Conservation (phyloP, 2,113 vertebrate species). For the Puntigrus tetrazona region DNA sequence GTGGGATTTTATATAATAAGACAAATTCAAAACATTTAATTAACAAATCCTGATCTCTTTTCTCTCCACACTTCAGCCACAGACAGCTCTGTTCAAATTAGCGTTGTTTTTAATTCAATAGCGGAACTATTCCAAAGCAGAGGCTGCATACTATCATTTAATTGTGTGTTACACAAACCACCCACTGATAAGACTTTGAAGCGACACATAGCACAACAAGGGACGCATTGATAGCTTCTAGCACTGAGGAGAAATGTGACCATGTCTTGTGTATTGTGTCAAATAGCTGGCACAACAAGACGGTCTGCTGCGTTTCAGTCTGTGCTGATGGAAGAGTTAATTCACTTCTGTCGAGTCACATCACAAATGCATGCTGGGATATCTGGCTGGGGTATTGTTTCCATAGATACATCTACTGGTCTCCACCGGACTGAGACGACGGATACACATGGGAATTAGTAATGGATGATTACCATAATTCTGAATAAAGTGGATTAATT, state of each 20-base stretch:
- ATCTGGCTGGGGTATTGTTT: slow-evolving; percentile 24
- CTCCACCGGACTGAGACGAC: background rate
- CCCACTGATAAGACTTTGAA: slow-evolving; percentile 7
- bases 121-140: background rate
- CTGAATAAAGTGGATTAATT: slow-evolving; percentile 34
- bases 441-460: slow-evolving; percentile 42
- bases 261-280: background rate
- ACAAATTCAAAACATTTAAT: background rate
- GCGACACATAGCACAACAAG: background rate
- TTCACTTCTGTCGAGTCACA: slow-evolving; percentile 25
- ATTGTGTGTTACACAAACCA: slow-evolving; percentile 2
- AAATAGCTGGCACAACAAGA: slow-evolving; percentile 12
- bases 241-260: background rate
- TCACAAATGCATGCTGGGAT: slow-evolving; percentile 34
- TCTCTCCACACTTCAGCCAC: background rate
- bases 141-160: slow-evolving; percentile 18
- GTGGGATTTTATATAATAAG: background rate
- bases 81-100: background rate
- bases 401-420: slow-evolving; percentile 42
- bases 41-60: background rate
- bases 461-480: slow-evolving; percentile 41
- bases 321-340: slow-evolving; percentile 23
- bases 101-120: background rate
- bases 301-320: slow-evolving; percentile 9
- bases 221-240: background rate